A percentile compares a stretch with the other conserved stretches of the same genome.
These are phyloP conservation scores for Drosophila mimica DNA, from an alignment of 2,888 invertebrate species.

Conservation along the genomic window DNA sequence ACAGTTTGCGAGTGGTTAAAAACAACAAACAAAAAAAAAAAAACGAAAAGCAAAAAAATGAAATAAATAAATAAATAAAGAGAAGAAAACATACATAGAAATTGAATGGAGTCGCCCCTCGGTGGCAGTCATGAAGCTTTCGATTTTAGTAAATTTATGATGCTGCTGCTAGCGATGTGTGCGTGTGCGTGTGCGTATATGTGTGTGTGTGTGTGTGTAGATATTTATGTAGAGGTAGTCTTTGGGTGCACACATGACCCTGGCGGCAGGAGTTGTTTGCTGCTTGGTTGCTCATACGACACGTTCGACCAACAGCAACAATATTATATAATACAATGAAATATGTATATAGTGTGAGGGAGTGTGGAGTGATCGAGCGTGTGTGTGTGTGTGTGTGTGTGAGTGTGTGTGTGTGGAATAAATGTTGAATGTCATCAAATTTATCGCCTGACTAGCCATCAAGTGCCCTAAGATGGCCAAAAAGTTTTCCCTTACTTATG, in stretches of 20 bases:
- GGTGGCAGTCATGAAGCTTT: constrained; percentile 45
- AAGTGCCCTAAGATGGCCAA: constrained; percentile 53
- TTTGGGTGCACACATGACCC: constrained; percentile 41
- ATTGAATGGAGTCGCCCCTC: constrained; percentile 59
- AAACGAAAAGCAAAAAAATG: neutral
- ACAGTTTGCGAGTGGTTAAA: constrained; percentile 60
- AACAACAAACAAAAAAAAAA: constrained; percentile 6
- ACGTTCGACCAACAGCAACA: constrained; percentile 47
- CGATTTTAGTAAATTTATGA: constrained; percentile 65
- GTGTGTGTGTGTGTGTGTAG: constrained; percentile 1
- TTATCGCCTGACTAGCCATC: constrained; percentile 66
- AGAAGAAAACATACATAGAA: constrained; percentile 44
- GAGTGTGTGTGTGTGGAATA: constrained; percentile 25
- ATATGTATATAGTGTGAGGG: constrained; percentile 18
- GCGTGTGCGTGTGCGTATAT: neutral
- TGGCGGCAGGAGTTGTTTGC: constrained; percentile 60
- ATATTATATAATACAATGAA: constrained; percentile 53
- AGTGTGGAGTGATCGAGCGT: constrained; percentile 1
- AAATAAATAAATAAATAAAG: constrained; percentile 6
- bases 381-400: neutral
- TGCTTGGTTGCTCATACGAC: constrained; percentile 66
- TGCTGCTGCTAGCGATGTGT: constrained; percentile 33
- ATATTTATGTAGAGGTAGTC: constrained; percentile 31
- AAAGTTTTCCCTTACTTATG: constrained; percentile 17
- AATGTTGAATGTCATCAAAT: constrained; percentile 70